Percentiles rank a stretch among this genome's conserved stretches.
Conservation (phyloP, 2,797 vertebrate genomes). For the Pseudomugil gertrudae region DNA sequence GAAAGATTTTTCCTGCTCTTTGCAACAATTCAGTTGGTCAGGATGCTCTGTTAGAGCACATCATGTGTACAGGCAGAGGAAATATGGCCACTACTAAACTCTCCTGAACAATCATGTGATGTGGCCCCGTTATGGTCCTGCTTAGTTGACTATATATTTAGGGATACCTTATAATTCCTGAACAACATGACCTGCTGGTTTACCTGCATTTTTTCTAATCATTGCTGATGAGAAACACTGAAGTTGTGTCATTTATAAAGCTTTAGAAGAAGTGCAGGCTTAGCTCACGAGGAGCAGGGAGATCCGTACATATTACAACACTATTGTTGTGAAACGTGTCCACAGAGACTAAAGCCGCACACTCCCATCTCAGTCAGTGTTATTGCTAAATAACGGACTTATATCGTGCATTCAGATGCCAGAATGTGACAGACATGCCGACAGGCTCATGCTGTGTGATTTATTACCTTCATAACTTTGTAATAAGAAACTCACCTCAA, state of each 20-base stretch:
- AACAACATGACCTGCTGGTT: too few species aligned
- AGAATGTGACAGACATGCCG: background rate
- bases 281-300: background rate
- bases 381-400: background rate
- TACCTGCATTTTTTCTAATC: too few species aligned
- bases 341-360: background rate
- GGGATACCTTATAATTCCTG: too few species aligned
- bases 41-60: too few species aligned
- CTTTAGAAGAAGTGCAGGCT: background rate
- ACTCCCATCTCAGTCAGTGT: background rate
- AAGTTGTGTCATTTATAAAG: background rate
- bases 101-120: too few species aligned
- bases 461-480: background rate
- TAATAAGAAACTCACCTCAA: slow-evolving; percentile 73
- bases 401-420: background rate
- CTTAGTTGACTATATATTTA: too few species aligned
- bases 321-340: background rate
- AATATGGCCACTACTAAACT: too few species aligned
- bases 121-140: too few species aligned
- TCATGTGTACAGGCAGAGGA: too few species aligned
- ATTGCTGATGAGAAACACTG: too few species aligned
- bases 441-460: background rate
- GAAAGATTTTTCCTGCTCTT: too few species aligned
- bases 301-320: background rate
- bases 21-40: too few species aligned